A percentile compares a stretch with the other conserved stretches of the same genome.
Evolutionary conservation across 2,797 vertebrate species (phyloP).

Genomic region (Acanthornis magna): DNA sequence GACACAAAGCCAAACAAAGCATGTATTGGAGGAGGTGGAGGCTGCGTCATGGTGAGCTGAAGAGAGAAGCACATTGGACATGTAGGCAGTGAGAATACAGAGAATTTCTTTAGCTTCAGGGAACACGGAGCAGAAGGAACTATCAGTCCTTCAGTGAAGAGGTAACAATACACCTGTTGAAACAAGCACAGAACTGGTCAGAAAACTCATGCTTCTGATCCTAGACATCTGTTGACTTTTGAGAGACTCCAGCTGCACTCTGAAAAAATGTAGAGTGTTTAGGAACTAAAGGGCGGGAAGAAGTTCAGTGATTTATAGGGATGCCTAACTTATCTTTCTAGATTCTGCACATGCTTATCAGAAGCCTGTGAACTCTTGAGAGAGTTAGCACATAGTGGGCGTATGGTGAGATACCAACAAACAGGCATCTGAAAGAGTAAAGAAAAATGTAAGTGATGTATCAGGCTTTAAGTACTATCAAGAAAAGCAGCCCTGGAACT

Average conservation of each 20-base stretch:
- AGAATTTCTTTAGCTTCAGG: neutral
- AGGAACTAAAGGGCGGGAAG: constrained; percentile 62
- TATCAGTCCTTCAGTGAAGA: neutral
- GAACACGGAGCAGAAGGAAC: neutral
- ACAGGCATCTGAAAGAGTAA: constrained; percentile 58
- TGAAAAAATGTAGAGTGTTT: constrained; percentile 66
- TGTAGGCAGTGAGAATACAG: neutral
- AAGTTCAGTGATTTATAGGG: constrained; percentile 68
- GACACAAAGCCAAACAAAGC: neutral
- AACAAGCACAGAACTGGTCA: constrained; percentile 31
- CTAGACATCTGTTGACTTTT: constrained; percentile 62
- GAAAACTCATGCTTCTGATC: neutral
- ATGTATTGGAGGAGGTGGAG: neutral
- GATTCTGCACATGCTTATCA: constrained; percentile 69
- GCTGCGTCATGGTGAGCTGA: neutral
- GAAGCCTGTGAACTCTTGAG: constrained; percentile 69
- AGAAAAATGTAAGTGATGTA: constrained; percentile 62
- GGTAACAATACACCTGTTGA: constrained; percentile 56
- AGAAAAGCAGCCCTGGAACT: constrained; percentile 24
- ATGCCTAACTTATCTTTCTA: constrained; percentile 71
- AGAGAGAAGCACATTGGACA: neutral
- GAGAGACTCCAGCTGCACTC: constrained; percentile 62
- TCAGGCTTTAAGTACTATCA: constrained; percentile 6
- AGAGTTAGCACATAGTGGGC: constrained; percentile 68
- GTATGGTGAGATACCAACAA: constrained; percentile 60